These are phyloP conservation scores for Meriones psammophilus DNA, from an alignment of 2,797 vertebrate genomes.

Conservation along the genomic window DNA sequence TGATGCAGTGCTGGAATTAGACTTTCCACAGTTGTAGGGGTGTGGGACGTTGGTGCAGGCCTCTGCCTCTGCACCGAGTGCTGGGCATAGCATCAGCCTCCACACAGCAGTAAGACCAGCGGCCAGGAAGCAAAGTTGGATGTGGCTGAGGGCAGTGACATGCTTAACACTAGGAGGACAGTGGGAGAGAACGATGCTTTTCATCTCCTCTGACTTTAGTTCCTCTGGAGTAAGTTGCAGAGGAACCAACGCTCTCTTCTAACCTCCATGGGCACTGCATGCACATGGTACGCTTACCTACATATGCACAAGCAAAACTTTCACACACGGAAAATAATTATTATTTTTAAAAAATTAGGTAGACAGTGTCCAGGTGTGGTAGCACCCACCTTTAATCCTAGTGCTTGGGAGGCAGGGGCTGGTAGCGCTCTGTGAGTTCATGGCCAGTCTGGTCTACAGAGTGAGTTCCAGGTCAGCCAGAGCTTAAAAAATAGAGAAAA, in stretches of 20 bases:
- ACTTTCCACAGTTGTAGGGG: neutral
- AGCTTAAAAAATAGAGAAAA: neutral
- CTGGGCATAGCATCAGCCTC: neutral
- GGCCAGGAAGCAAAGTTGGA: neutral
- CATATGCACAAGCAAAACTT: neutral
- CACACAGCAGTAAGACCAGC: neutral
- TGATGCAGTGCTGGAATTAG: neutral
- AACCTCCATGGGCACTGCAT: neutral
- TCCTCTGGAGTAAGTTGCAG: neutral
- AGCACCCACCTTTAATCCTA: neutral
- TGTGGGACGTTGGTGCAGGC: neutral
- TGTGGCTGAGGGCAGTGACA: neutral
- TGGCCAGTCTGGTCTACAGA: neutral
- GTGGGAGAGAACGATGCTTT: neutral
- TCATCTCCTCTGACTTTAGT: neutral
- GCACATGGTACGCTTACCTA: neutral
- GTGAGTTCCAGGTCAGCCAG: neutral
- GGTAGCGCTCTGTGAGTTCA: neutral
- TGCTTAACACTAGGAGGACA: neutral
- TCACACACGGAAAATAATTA: neutral
- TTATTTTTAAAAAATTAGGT: neutral
- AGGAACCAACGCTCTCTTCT: neutral
- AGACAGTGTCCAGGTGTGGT: neutral
- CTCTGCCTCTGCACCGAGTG: neutral
- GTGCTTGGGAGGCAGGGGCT: neutral